These are phyloP conservation scores for Oreochromis niloticus DNA, from an alignment of 2,113 vertebrate species.

Conservation along the genomic window DNA sequence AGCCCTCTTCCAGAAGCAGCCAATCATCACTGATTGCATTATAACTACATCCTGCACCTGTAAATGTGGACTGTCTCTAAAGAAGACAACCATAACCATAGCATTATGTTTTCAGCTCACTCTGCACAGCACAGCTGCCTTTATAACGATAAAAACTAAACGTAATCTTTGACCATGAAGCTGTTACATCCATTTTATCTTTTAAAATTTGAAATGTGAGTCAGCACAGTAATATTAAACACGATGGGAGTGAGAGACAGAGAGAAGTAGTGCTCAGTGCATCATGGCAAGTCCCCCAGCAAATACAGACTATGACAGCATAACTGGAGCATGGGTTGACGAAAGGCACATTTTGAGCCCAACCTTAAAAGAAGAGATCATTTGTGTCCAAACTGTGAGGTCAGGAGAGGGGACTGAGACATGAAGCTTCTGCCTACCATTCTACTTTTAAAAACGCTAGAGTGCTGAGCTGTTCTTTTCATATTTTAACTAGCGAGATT, in stretches of 20 bases:
- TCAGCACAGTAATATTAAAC: background rate
- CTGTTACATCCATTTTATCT: background rate
- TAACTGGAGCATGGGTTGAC: background rate
- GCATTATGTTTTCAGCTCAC: background rate
- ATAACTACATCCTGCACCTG: background rate
- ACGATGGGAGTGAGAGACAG: background rate
- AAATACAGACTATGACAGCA: background rate
- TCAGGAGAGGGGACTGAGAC: background rate
- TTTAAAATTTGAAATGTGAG: background rate
- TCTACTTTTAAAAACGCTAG: background rate
- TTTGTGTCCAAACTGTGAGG: background rate
- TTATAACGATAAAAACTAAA: background rate
- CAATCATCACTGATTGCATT: background rate
- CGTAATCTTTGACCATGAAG: background rate
- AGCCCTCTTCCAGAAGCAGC: background rate
- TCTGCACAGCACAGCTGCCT: background rate
- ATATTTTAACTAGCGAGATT: background rate
- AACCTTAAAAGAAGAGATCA: background rate
- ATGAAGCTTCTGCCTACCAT: background rate
- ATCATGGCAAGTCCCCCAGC: background rate
- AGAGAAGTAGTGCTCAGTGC: background rate
- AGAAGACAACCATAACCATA: background rate
- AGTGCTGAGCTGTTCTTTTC: background rate
- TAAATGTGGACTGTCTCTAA: background rate
- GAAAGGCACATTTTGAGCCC: background rate